Evolutionary conservation across 2,113 vertebrate genomes (phyloP).

Genomic region (Sapayoa aenigma): DNA sequence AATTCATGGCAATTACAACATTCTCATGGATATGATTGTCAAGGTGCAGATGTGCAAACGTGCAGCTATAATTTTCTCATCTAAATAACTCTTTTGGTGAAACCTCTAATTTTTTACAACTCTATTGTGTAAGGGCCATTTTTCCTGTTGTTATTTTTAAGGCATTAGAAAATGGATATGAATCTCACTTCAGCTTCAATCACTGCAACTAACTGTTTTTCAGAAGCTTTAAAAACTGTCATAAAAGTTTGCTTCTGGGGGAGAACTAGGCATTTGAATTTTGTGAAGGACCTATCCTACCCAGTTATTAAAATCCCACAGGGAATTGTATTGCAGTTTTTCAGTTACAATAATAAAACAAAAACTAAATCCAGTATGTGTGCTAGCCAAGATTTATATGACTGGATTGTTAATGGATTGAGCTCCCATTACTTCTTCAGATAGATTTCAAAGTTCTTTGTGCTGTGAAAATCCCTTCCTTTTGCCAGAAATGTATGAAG

Average conservation of each 20-base stretch:
- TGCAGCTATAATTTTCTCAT: constrained; percentile 76
- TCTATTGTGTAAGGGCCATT: constrained; percentile 61
- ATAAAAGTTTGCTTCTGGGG: constrained; percentile 55
- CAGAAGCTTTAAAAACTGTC: constrained; percentile 41
- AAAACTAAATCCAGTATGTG: not conserved
- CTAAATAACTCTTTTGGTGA: constrained; percentile 73
- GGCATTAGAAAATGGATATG: constrained; percentile 45
- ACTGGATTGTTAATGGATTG: not conserved
- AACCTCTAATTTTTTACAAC: constrained; percentile 70
- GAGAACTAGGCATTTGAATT: constrained; percentile 29
- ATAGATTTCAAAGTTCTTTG: not conserved
- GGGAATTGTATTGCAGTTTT: constrained; percentile 19
- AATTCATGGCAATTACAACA: constrained; percentile 80
- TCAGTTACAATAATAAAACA: constrained; percentile 22
- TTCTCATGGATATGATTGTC: constrained; percentile 77
- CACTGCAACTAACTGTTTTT: constrained; percentile 40
- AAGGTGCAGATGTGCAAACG: constrained; percentile 79
- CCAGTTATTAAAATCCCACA: not conserved
- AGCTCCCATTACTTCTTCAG: not conserved
- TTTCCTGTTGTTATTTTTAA: constrained; percentile 63
- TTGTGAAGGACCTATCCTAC: constrained; percentile 5
- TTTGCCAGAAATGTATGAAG: not conserved
- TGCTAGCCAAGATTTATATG: not conserved
- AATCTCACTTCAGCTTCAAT: constrained; percentile 49
- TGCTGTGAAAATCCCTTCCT: not conserved